These are phyloP conservation scores for Silurus aristotelis DNA, from an alignment of 2,797 vertebrate species.

Conservation along the genomic window DNA sequence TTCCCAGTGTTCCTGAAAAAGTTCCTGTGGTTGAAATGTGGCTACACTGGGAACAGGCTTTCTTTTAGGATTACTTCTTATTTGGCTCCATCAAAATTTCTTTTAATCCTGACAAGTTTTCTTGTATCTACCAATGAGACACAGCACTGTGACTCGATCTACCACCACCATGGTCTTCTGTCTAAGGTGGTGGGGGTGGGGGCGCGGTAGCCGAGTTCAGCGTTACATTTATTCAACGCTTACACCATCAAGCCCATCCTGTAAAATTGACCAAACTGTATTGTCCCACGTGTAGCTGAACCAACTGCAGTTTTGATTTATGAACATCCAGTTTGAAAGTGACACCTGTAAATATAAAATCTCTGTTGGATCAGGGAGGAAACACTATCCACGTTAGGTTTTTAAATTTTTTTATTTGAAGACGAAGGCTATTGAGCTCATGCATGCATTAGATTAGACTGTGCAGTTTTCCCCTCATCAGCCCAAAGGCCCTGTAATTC, in stretches of 20 bases:
- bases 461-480: background rate
- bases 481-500: background rate
- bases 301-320: background rate
- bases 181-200: too few species aligned
- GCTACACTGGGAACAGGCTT: too few species aligned
- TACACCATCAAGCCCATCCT: background rate
- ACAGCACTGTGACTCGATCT: background rate
- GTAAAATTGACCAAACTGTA: background rate
- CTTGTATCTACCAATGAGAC: background rate
- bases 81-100: background rate
- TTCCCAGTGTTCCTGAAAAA: background rate
- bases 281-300: background rate
- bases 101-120: background rate
- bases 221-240: background rate
- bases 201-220: too few species aligned
- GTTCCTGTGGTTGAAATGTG: constrained; percentile 3
- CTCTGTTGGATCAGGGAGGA: background rate
- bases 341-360: background rate
- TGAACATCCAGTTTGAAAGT: background rate
- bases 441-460: background rate
- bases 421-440: constrained; percentile 1
- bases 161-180: background rate
- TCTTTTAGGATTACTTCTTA: background rate
- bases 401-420: background rate
- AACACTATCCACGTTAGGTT: background rate